Base-by-base conservation (phyloP, 2,797 vertebrate genomes). In the Rhinophrynus dorsalis region DNA sequence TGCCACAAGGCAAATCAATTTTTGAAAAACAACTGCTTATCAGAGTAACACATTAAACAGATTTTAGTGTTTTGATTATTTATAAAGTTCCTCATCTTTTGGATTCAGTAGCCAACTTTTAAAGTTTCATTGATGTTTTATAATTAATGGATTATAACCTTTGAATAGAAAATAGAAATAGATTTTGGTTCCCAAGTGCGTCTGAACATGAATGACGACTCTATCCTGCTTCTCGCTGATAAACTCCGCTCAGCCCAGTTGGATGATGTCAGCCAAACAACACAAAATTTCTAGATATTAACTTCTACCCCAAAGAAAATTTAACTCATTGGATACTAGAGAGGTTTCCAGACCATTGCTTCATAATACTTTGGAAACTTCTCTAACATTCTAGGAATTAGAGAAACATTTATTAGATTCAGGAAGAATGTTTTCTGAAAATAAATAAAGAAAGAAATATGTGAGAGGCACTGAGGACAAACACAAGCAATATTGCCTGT, bases 181-280 rank as follows among this genome's bases (percentile, higher is more conserved):
- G n/a, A n/a, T 21, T 12, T 50, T 12, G 24, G 23, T 6, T 50
- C 47, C 47, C 47, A 27, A 50, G 47, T 50, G 47, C 9, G n/a
- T 26, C 27, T 13, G 26, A 26, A 26, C 47, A 50, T 50, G 18
- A 50, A 50, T 27, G n/a, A 50, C 6, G 6, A 12, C 8, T 27
- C 47, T 26, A 13, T 27, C 47, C 47, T 50, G 47, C 47, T 26
- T 50, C 47, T 26, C n/a, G 24, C 47, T 50, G 47, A 50, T 50
- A 50, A 50, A 27, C 23, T 13, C 11, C 26, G 47, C 47, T 50
- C 24, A 4, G 24, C 24, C 13, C 47, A 5, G 11, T 15, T 50
- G 47, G 47, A 26, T 13, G 35, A 12, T 13, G 12, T 10, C 35
- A 10, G 35, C 8, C 35, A 38, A 27, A 27, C 12, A 50, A 26